Evolutionary conservation across 2,797 vertebrate species (phyloP).

Genomic region (Anniella stebbinsi): DNA sequence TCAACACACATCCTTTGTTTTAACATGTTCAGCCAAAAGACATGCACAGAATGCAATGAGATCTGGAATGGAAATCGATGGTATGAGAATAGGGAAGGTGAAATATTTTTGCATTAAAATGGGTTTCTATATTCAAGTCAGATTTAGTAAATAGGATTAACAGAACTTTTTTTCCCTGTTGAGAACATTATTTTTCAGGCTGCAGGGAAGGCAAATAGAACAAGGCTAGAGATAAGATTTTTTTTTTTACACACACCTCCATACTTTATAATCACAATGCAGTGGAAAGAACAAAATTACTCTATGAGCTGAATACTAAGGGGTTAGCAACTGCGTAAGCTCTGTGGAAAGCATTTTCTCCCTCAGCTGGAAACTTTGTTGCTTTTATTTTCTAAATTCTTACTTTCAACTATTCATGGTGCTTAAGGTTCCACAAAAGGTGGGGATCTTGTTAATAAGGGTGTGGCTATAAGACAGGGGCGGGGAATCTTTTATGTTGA

Average conservation of each 20-base stretch:
- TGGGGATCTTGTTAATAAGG: neutral
- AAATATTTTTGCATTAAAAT: conserved; percentile 8
- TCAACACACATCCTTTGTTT: neutral
- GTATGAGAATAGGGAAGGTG: neutral
- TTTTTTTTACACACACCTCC: conserved; percentile 36
- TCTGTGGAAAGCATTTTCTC: conserved; percentile 13
- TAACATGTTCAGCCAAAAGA: conserved; percentile 1
- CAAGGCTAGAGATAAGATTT: conserved; percentile 14
- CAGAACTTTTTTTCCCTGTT: fast-evolving
- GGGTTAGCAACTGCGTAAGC: conserved; percentile 34
- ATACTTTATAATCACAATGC: conserved; percentile 20
- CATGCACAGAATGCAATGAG: conserved; percentile 10
- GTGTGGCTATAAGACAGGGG: too few relatives aligned
- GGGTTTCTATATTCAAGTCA: conserved; percentile 19
- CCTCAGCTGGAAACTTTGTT: neutral
- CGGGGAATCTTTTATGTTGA: neutral
- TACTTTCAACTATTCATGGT: neutral
- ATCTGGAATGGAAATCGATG: neutral
- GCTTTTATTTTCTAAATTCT: neutral
- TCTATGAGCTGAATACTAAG: conserved; percentile 40
- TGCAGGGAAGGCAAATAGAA: neutral
- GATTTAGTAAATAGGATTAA: conserved; percentile 41
- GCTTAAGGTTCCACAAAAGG: neutral
- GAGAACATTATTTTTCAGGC: conserved; percentile 34
- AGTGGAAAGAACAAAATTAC: conserved; percentile 47